Evolutionary conservation across 2,888 invertebrate genomes (phyloP).

Genomic region (Dermolepida albohirtum): DNA sequence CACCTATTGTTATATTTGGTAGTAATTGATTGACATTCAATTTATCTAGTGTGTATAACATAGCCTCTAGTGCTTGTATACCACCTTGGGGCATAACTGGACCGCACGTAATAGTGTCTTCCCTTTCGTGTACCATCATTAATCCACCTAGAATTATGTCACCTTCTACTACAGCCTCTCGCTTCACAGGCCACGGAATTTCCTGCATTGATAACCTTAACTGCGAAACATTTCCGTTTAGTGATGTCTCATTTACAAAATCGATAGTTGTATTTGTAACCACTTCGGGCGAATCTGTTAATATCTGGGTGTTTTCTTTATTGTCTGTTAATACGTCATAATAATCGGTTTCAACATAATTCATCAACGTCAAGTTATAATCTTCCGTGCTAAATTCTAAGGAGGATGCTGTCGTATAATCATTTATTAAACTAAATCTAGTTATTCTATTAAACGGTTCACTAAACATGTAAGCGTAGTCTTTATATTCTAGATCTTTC

Average conservation of each 20-base stretch:
- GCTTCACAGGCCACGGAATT: slow-evolving; percentile 82
- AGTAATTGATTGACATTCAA: slow-evolving; percentile 78
- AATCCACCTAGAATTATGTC: slow-evolving; percentile 87
- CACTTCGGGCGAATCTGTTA: too few species aligned
- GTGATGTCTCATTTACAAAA: slow-evolving; percentile 28
- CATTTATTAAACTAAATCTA: too few species aligned
- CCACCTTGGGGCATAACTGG: slow-evolving; percentile 95
- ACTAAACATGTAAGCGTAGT: too few species aligned
- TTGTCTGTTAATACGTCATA: background rate
- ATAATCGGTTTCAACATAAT: too few species aligned
- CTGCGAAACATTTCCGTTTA: slow-evolving; percentile 6
- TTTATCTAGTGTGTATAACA: slow-evolving; percentile 90
- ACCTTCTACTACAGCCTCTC: slow-evolving; percentile 88
- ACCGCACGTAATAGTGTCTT: slow-evolving; percentile 89
- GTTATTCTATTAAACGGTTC: too few species aligned
- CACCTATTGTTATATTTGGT: slow-evolving; percentile 85
- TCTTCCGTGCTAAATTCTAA: too few species aligned
- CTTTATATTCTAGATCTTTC: too few species aligned
- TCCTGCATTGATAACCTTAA: slow-evolving; percentile 46
- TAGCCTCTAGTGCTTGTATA: slow-evolving; percentile 88
- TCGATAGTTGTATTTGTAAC: slow-evolving; percentile 4
- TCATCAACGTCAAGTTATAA: too few species aligned
- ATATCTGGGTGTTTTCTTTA: background rate
- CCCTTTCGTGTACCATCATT: slow-evolving; percentile 95
- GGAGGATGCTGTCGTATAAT: too few species aligned